Evolutionary conservation across 2,113 vertebrate species (phyloP).

Genomic region (Embiotoca jacksoni): DNA sequence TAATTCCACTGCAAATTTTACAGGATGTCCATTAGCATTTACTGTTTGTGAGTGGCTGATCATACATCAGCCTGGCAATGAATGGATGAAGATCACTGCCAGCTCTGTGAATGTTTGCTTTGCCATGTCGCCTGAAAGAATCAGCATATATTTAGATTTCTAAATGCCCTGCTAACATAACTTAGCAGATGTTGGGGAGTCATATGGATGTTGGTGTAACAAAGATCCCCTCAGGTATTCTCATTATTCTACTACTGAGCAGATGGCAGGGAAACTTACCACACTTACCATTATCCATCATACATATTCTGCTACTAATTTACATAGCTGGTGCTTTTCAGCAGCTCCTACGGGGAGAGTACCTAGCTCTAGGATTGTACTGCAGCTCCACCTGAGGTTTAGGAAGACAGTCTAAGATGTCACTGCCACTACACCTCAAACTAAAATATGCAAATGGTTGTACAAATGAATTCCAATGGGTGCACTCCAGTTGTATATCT

Average conservation of each 20-base stretch:
- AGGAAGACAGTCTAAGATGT: conserved; percentile 69
- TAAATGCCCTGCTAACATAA: conserved; percentile 68
- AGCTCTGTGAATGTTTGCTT: conserved; percentile 55
- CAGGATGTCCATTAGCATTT: conserved; percentile 41
- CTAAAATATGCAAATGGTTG: conserved; percentile 75
- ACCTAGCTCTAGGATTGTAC: conserved; percentile 51
- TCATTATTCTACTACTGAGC: conserved; percentile 81
- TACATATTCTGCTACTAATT: conserved; percentile 80
- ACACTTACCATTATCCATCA: conserved; percentile 80
- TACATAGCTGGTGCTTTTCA: conserved; percentile 69
- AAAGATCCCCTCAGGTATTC: conserved; percentile 82
- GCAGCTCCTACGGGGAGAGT: conserved; percentile 66
- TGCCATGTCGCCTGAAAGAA: conserved; percentile 52
- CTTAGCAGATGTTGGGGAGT: conserved; percentile 80
- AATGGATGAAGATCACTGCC: conserved; percentile 45
- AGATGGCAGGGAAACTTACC: conserved; percentile 79
- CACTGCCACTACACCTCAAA: conserved; percentile 75
- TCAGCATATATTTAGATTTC: conserved; percentile 76
- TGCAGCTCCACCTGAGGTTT: conserved; percentile 74
- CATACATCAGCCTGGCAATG: conserved; percentile 37
- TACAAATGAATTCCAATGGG: conserved; percentile 54
- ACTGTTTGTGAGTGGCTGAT: conserved; percentile 46
- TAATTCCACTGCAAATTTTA: conserved; percentile 46
- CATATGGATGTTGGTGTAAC: conserved; percentile 77
- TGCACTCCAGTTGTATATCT: conserved; percentile 56